These are phyloP conservation scores for Helicoverpa zea DNA, from an alignment of 1,140 invertebrate genomes.

Conservation along the genomic window DNA sequence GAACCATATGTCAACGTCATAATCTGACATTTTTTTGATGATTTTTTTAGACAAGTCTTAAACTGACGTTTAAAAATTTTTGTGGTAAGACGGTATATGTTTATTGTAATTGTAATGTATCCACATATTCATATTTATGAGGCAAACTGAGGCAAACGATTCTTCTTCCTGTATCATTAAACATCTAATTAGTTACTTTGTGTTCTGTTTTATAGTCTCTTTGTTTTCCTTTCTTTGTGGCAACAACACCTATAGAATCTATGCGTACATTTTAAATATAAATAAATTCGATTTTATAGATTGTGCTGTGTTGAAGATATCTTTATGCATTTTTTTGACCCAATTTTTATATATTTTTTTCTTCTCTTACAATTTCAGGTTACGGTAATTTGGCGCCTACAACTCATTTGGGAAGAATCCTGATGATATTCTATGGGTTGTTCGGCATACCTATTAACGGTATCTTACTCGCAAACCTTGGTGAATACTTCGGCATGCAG, in stretches of 20 bases:
- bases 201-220: slow-evolving; percentile 8
- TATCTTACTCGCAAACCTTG: slow-evolving; percentile 93
- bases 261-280: too few species aligned
- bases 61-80: too few species aligned
- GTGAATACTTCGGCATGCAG: slow-evolving; percentile 93
- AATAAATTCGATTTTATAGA: too few species aligned
- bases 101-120: not conserved
- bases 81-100: too few species aligned
- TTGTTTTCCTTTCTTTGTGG: slow-evolving; percentile 9
- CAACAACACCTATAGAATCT: too few species aligned
- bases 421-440: slow-evolving; percentile 97
- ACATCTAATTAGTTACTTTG: slow-evolving; percentile 26
- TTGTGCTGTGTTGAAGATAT: too few species aligned
- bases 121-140: not conserved
- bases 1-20: too few species aligned
- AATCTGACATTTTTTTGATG: too few species aligned
- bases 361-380: slow-evolving; percentile 87
- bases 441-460: slow-evolving; percentile 98
- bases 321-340: not conserved
- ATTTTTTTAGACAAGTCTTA: too few species aligned
- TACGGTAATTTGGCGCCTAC: slow-evolving; percentile 96
- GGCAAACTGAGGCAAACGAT: not conserved
- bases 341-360: not conserved
- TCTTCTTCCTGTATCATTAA: slow-evolving; percentile 9
- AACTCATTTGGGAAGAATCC: slow-evolving; percentile 92